A percentile compares a stretch with the other conserved stretches of the same genome.
Evolutionary conservation across 2,888 invertebrate species (phyloP).

Genomic region (Lymantria dispar): DNA sequence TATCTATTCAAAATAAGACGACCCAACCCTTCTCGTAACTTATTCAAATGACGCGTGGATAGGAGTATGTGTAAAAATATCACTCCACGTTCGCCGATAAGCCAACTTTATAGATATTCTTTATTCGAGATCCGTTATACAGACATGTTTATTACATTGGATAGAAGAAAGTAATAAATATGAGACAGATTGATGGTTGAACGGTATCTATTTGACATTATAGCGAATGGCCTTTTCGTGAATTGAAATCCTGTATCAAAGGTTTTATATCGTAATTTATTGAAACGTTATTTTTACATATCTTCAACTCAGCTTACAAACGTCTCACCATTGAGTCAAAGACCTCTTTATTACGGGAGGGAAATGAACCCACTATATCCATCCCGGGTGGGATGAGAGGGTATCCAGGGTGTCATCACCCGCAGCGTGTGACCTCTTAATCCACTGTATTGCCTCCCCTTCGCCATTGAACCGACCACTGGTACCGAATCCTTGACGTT

Average conservation of each 20-base stretch:
- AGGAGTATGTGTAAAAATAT: neutral
- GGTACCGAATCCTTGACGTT: too few species aligned
- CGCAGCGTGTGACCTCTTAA: too few species aligned
- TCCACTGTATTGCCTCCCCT: too few species aligned
- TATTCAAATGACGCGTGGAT: neutral
- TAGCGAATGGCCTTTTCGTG: neutral
- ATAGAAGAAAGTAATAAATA: neutral
- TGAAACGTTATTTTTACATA: too few species aligned
- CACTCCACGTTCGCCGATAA: neutral
- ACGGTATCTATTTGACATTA: neutral
- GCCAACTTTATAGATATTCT: neutral
- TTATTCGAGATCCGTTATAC: neutral
- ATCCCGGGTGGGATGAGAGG: too few species aligned
- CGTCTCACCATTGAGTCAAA: too few species aligned
- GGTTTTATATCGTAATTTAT: too few species aligned
- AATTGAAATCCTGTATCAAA: neutral
- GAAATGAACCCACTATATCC: too few species aligned
- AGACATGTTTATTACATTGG: neutral
- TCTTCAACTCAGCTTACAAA: too few species aligned
- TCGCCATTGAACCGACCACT: too few species aligned
- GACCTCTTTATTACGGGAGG: too few species aligned
- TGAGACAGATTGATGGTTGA: neutral
- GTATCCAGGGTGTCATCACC: too few species aligned
- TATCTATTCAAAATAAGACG: neutral
- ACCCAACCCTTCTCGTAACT: neutral